Evolutionary conservation across 2,888 invertebrate genomes (phyloP), one percentile per base, ranked within the genome.

Genomic region (Lycaena phlaeas): DNA sequence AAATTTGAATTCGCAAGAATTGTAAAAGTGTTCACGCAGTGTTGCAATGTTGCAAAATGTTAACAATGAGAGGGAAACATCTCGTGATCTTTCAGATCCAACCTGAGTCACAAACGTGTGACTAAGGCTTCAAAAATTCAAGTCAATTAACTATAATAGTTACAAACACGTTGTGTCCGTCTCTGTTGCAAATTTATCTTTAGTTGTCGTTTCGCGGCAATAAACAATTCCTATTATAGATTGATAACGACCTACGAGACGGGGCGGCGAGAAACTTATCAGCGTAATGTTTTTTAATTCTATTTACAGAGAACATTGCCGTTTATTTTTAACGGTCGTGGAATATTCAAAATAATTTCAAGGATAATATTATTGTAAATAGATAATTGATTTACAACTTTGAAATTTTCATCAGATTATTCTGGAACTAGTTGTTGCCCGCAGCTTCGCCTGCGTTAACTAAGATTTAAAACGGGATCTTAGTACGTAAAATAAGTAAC

Each of bases 111-210:
- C 64, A 65, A 57, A 71, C 64, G 56, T 61, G 68, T 78, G 81
- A 82, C 76, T 79, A 78, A 82, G 67, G 55, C 61, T 68, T 72
- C 65, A 76, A 78, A 78, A 73, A 77, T 77, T 72, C 68, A 68
- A 66, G 59, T 64, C 71, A 74, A 71, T 76, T 76, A 74, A 64
- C 61, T 4, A 17, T 2, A 34, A 22, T 64, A 45, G 45, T 46
- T 52, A 43, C 40, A 40, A 42, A 48, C 48, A 40, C 36, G 29
- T 41, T 41, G 38, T n/a, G 18, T 42, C 40, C 43, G 38, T 37
- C 42, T 34, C 30, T 41, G 36, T 26, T n/a, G n/a, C n/a, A 31
- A 40, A 40, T 36, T 45, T 38, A 42, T 12, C 26, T 42, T 29
- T 34, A 29, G 42, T 31, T 34, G 44, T 39, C 29, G 30, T 40